phyloP scores from a whole-genome alignment of 2,797 vertebrate species.

The Eulemur mongoz region DNA sequence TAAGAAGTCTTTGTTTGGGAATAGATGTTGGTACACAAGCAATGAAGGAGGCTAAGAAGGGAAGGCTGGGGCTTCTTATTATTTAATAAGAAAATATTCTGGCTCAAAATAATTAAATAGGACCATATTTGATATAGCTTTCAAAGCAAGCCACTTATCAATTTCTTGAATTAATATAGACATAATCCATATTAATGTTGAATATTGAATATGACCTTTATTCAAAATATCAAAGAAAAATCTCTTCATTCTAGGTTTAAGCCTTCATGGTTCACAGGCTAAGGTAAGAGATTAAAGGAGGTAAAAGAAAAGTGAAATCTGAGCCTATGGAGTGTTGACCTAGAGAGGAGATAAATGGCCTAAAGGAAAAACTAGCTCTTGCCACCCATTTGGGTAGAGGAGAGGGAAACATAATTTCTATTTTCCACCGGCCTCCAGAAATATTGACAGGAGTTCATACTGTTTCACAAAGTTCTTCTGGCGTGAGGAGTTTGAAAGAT shows the following conservation, averaged over 20 bases:
- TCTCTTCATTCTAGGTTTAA: not conserved
- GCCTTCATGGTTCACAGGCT: not conserved
- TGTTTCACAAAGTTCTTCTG: slow-evolving; percentile 1
- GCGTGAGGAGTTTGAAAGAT: not conserved
- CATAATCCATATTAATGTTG: not conserved
- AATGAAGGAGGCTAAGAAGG: not conserved
- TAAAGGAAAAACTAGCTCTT: slow-evolving; percentile 15
- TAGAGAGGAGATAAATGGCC: not conserved
- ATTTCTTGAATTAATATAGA: slow-evolving; percentile 24
- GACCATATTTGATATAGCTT: not conserved
- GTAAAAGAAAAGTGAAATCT: not conserved
- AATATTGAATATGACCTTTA: not conserved
- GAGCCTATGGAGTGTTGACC: not conserved
- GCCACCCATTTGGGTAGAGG: not conserved
- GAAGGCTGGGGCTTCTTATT: not conserved
- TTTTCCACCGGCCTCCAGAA: not conserved
- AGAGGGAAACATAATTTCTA: not conserved
- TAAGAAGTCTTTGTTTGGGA: not conserved
- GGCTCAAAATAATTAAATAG: slow-evolving; percentile 8
- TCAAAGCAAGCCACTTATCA: not conserved
- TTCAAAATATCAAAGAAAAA: slow-evolving; percentile 37
- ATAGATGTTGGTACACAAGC: not conserved
- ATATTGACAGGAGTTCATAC: not conserved
- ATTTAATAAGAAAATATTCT: slow-evolving; percentile 2
- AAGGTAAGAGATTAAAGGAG: not conserved